These are phyloP conservation scores for Otis tarda DNA, from an alignment of 2,113 vertebrate species.

Conservation along the genomic window DNA sequence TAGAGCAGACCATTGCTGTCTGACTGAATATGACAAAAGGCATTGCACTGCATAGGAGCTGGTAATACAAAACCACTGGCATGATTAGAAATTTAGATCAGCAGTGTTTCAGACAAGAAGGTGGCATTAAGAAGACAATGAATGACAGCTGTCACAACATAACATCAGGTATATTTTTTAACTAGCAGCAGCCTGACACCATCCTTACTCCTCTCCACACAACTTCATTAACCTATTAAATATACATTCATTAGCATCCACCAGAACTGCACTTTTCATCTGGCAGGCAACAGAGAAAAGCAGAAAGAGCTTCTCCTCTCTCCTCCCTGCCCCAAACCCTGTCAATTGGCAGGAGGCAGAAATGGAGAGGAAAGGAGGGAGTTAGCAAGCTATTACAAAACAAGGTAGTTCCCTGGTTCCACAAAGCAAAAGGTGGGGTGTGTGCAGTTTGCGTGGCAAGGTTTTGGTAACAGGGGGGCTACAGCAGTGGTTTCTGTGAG, in stretches of 20 bases:
- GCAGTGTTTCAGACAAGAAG: neutral
- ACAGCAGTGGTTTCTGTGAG: too few species aligned
- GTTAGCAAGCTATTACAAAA: neutral
- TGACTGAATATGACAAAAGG: neutral
- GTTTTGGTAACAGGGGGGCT: too few species aligned
- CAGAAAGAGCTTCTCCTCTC: neutral
- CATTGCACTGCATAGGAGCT: neutral
- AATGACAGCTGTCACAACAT: neutral
- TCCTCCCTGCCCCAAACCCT: neutral
- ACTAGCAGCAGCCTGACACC: neutral
- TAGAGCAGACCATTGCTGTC: neutral
- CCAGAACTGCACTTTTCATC: neutral
- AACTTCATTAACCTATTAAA: neutral
- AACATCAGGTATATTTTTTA: neutral
- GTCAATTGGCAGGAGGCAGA: accelerated
- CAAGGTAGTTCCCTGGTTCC: neutral
- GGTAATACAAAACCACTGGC: neutral
- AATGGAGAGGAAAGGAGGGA: neutral
- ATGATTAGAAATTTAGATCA: neutral
- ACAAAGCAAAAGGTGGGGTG: neutral
- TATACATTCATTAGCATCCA: neutral
- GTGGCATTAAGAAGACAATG: neutral
- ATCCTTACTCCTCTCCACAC: neutral
- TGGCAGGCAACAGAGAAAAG: neutral
- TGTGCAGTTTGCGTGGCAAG: too few species aligned